Evolutionary conservation across 2,888 invertebrate genomes (phyloP), one percentile per base, ranked within the genome.

Genomic region (Rhopalosiphum nymphaeae): DNA sequence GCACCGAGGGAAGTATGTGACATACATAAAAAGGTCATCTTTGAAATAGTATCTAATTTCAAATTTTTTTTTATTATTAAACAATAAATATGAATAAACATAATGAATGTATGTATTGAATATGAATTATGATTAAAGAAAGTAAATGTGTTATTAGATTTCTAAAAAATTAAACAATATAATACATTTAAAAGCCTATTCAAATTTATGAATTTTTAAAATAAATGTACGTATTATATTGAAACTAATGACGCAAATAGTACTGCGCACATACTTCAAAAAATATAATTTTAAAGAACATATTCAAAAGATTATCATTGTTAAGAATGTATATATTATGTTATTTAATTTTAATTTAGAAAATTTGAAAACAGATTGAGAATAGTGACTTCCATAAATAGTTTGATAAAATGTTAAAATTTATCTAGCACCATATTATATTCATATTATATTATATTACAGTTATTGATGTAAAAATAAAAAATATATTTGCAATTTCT

Each of bases 1-100:
- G 88, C 78, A 93, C 92, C 92, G 92, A 93, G 88, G 89, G 53
- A 87, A 92, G 56, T 53, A 56, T 78, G 21, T 67, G 36, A 93
- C n/a, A 78, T 56, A 57, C 5, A 78, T 36, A 36, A 78, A 56
- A 91, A 56, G n/a, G 25, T 67, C 4, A 49, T 42, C 29, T 42
- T 53, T 89, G 56, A 13, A 78, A 86, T 44, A 92, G 25, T 92
- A n/a, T 56, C 44, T 42, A 67, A 78, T 36, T 44, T 87, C 42
- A 44, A 91, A 46, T 86, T 91, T 26, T 61, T 61, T 0, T 61
- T 67, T 89, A 89, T 44, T 53, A 53, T 91, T 44, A 46, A 88
- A 53, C 44, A 53, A 56, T 44, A 53, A 67, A 67, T 46, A 46
- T 26, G n/a, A 85, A 49, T 67, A 78, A 67, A 56, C 57, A 61